These are phyloP conservation scores for Amphimallon solstitiale DNA, from an alignment of 2,888 invertebrate genomes.

Conservation along the genomic window DNA sequence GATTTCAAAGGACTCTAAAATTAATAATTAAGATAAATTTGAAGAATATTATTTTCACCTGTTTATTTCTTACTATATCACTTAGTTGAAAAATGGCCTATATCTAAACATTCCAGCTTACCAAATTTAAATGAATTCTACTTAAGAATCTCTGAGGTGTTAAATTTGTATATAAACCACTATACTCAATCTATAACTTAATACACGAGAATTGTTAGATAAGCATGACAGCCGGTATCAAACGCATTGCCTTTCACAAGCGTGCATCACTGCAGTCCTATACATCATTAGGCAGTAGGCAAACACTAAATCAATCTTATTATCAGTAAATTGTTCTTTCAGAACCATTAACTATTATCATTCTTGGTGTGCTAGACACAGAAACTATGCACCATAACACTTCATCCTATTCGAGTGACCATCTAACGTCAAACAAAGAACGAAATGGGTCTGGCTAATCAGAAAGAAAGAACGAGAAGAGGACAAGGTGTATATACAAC, in stretches of 20 bases:
- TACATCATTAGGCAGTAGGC: slow-evolving; percentile 13
- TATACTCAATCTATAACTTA: background rate
- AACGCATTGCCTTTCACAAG: slow-evolving; percentile 8
- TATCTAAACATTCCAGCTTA: too few relatives aligned
- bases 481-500: background rate
- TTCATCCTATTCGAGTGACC: background rate
- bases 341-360: slow-evolving; percentile 18
- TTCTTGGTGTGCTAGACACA: background rate
- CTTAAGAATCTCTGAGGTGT: too few relatives aligned
- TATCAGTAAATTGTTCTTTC: slow-evolving; percentile 20
- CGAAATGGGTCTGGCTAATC: background rate
- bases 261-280: slow-evolving; percentile 6
- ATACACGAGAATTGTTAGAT: background rate
- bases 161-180: too few relatives aligned
- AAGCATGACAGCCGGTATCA: background rate
- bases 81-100: too few relatives aligned
- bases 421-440: background rate
- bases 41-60: too few relatives aligned
- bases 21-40: too few relatives aligned
- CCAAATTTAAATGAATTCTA: too few relatives aligned
- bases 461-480: too few relatives aligned
- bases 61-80: too few relatives aligned
- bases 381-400: background rate
- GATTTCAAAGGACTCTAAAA: too few relatives aligned
- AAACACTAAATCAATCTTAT: slow-evolving; percentile 1